A percentile compares a stretch with the other conserved stretches of the same genome.
Conservation (phyloP, 2,113 vertebrate species). For the Geococcyx californianus region DNA sequence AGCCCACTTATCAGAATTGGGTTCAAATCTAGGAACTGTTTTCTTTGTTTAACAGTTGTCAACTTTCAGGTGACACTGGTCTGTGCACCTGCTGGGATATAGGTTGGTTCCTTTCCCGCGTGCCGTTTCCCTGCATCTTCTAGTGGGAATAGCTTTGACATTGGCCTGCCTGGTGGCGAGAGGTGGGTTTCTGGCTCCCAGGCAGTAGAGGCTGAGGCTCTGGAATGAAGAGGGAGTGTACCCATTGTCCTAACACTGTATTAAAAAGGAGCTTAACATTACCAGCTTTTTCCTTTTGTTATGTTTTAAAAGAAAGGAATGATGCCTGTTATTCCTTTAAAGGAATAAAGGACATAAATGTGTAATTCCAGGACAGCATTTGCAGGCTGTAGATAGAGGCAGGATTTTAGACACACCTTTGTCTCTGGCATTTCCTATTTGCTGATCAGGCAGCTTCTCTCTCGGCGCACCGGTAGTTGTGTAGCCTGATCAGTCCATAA, state of each 20-base stretch:
- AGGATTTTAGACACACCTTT: conserved; percentile 3
- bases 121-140: not conserved
- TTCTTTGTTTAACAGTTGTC: not conserved
- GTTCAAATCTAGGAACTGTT: not conserved
- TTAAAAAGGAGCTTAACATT: not conserved
- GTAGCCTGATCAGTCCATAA: conserved; percentile 30
- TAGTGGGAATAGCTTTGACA: not conserved
- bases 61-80: not conserved
- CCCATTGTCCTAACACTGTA: not conserved
- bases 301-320: not conserved
- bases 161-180: not conserved
- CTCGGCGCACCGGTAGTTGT: not conserved
- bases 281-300: not conserved
- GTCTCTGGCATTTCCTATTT: not conserved
- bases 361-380: not conserved
- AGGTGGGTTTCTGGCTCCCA: not conserved
- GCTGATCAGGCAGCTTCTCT: conserved; percentile 28
- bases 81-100: not conserved
- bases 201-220: not conserved
- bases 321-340: not conserved
- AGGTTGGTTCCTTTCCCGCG: not conserved
- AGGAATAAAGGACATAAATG: not conserved
- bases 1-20: not conserved
- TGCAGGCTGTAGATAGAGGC: not conserved
- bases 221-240: not conserved